Evolutionary conservation across 2,113 vertebrate genomes (phyloP).

Genomic region (Sinosuthora webbiana): DNA sequence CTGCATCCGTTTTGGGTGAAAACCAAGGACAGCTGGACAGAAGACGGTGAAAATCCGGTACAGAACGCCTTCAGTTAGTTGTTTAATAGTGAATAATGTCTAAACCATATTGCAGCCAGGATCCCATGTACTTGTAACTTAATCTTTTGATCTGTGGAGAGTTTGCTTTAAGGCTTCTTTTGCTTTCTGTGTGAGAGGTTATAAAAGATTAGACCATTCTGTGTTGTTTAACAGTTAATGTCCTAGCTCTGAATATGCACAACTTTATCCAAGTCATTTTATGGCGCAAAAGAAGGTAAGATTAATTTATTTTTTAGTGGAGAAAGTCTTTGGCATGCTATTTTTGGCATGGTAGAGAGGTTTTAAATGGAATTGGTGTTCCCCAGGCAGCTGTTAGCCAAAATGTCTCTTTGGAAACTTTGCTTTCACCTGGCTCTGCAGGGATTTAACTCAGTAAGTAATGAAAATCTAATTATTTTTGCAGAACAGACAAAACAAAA

Average conservation of each 20-base stretch:
- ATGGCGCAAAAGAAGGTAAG: neutral
- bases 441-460: constrained; percentile 20
- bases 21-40: neutral
- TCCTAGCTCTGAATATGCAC: neutral
- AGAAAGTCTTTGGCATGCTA: neutral
- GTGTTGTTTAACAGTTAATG: neutral
- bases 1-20: neutral
- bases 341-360: neutral
- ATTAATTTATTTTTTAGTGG: neutral
- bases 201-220: neutral
- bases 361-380: constrained; percentile 45
- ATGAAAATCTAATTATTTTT: constrained; percentile 55
- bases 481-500: constrained; percentile 28
- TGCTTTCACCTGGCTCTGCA: constrained; percentile 2
- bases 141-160: neutral
- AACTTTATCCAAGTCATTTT: neutral
- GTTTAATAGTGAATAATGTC: neutral
- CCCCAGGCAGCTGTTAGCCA: constrained; percentile 29
- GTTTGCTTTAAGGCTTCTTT: neutral
- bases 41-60: neutral
- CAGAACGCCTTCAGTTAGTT: neutral
- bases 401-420: constrained; percentile 36
- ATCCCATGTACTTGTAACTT: neutral
- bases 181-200: neutral
- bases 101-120: neutral